phyloP scores from a whole-genome alignment of 92 coral and sea anemone genomes.

The Siderastrea siderea region DNA sequence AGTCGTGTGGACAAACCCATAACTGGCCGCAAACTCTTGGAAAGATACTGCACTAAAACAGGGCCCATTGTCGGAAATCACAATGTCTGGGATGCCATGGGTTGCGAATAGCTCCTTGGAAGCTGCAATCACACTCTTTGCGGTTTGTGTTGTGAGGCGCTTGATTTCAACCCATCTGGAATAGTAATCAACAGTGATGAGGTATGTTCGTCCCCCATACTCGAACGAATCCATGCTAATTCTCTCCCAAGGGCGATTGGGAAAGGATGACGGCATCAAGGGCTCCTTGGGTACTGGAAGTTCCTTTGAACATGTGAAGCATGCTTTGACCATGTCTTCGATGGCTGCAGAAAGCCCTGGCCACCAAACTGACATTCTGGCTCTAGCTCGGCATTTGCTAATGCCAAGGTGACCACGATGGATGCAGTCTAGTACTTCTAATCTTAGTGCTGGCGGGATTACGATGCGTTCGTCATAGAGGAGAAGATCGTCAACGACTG shows the following conservation, averaged over 20 bases:
- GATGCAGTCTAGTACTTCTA: conserved; percentile 66
- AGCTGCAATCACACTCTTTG: conserved; percentile 7
- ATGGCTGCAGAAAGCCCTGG: conserved; percentile 50
- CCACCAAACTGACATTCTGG: conserved; percentile 72
- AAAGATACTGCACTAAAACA: conserved; percentile 9
- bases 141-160: conserved; percentile 18
- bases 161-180: conserved; percentile 69
- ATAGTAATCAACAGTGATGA: conserved; percentile 59
- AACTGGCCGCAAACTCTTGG: conserved; percentile 22
- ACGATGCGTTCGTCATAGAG: conserved; percentile 72
- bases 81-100: conserved; percentile 62
- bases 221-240: conserved; percentile 39
- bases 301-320: conserved; percentile 48
- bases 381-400: conserved; percentile 66
- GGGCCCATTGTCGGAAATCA: conserved; percentile 23
- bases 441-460: conserved; percentile 62
- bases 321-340: conserved; percentile 36
- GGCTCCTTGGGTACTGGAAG: conserved; percentile 40
- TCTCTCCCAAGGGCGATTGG: conserved; percentile 51
- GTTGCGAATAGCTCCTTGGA: conserved; percentile 60
- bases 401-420: conserved; percentile 72
- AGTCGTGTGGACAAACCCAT: conserved; percentile 57
- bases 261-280: conserved; percentile 49
- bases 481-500: conserved; percentile 67
- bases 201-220: conserved; percentile 33